Base-by-base conservation (phyloP, 2,797 vertebrate genomes). In the Coracias cyanogaster region DNA sequence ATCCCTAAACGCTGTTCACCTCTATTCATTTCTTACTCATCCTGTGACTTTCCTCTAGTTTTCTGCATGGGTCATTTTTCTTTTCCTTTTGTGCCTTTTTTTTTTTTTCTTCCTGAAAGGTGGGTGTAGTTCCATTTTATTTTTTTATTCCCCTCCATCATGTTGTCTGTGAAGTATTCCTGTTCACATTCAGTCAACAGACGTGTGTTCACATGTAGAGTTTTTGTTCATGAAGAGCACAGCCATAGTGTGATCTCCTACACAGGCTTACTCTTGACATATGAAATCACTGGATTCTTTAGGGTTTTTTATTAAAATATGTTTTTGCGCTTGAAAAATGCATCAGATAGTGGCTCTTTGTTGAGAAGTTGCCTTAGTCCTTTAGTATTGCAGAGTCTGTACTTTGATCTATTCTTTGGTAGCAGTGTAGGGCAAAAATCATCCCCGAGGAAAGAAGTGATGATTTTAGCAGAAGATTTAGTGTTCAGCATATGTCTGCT, bases 11-110 rank as follows among this genome's bases (percentile, higher is more conserved):
- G 19, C 89, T 86, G 72, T 96, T 91, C 91, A 79, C 97, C 86
- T 95, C 78, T 93, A 91, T 86, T 96, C 96, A 97, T 92, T 96
- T 97, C 93, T 94, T 86, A 81, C 48, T 95, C 96, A 96, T 97
- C 90, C 94, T 87, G 85, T 97, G 94, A 92, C 95, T 97, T 94
- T 96, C 96, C 91, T 94, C 69, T 80, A 55, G 45, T 95, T 97
- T 97, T 97, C 94, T 98, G 97, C 97, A 97, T 98, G 98, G 85
- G 61, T 96, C 93, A 60, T 96, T 94, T 85, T 94, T 92, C 96
- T 95, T 93, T 91, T 85, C 76, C 90, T 73, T 92, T 94, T 95
- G 65, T 96, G 72, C 82, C 80, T 67, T 72, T 77, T 72, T 21
- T 10, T n/a, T 22, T 11, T 37, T 10, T 37, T 37, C n/a, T 37